Percentiles rank a stretch among this genome's conserved stretches.
Evolutionary conservation across 2,888 invertebrate genomes (phyloP).

Genomic region (Drosophila fulvimacula): DNA sequence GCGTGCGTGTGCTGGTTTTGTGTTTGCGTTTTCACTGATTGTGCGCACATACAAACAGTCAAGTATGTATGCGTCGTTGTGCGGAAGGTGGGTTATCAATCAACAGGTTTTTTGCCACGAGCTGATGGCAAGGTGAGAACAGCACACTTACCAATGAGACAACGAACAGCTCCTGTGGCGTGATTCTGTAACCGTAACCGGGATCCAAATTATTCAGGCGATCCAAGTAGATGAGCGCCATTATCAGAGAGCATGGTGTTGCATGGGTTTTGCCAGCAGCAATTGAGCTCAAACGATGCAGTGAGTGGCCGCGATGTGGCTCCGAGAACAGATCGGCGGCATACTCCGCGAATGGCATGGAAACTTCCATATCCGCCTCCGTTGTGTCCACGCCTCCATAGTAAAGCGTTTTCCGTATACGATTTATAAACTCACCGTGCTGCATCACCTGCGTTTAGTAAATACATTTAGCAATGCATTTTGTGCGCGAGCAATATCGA

Average conservation of each 20-base stretch:
- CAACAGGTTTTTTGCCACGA: slow-evolving; percentile 58
- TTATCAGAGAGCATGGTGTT: slow-evolving; percentile 93
- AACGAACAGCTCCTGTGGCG: slow-evolving; percentile 96
- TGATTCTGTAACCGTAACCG: slow-evolving; percentile 92
- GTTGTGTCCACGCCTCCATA: slow-evolving; percentile 87
- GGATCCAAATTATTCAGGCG: slow-evolving; percentile 92
- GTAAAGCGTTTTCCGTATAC: slow-evolving; percentile 95
- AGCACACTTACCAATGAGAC: slow-evolving; percentile 92
- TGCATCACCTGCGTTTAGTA: slow-evolving; percentile 79
- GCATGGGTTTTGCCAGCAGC: slow-evolving; percentile 92
- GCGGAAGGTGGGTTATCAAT: slow-evolving; percentile 51
- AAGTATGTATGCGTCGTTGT: slow-evolving; percentile 26
- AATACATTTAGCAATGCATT: background rate
- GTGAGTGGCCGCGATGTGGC: slow-evolving; percentile 90
- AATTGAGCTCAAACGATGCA: slow-evolving; percentile 91
- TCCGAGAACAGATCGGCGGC: slow-evolving; percentile 94
- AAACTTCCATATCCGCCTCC: slow-evolving; percentile 91
- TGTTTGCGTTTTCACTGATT: slow-evolving; percentile 5
- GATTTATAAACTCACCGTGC: slow-evolving; percentile 91
- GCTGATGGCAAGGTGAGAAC: slow-evolving; percentile 2
- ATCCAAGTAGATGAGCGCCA: slow-evolving; percentile 97
- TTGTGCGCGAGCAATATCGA: background rate
- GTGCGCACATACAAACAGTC: slow-evolving; percentile 15
- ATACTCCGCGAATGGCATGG: slow-evolving; percentile 88
- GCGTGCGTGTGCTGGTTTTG: background rate